Evolutionary conservation across 1,140 invertebrate genomes (phyloP), one percentile per base, ranked within the genome.

Genomic region (Trichonephila clavipes): DNA sequence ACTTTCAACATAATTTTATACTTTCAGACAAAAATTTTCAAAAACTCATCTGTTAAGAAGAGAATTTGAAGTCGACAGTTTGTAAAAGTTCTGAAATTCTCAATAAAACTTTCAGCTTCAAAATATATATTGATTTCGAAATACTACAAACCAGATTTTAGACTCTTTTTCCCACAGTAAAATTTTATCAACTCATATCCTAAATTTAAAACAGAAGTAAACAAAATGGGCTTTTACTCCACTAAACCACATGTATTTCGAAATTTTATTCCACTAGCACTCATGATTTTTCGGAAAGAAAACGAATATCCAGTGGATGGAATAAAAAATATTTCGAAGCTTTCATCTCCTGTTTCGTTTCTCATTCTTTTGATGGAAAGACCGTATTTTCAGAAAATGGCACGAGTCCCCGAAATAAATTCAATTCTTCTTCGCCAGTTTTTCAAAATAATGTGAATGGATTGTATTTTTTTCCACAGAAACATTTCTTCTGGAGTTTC

Each of bases 401-500:
- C 14, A 28, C 28, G 14, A 16, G 34, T 77, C 72, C 7, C 34
- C 72, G 16, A 40, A 77, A 77, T 77, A 77, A 77, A 77, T 77
- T 77, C 72, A 4, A 77, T 77, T 77, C 28, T 77, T 16, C 16
- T 40, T 40, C 28, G 7, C 72, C 28, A 28, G 34, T 77, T 34
- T 72, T 77, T 77, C 72, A 40, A 77, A 40, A 77, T 77, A 77
- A 77, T 77, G 72, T 19, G 72, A 72, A 77, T 14, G 72, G 72
- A 77, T 77, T 77, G 72, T 34, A 77, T 40, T 77, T 28, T 28
- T 77, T 34, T 28, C 14, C 16, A 14, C 28, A 40, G 28, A 34
- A 51, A 10, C 10, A 51, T 40, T 77, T 34, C 24, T 72, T 69
- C 21, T 34, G 72, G 51, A 51, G 51, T 51, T 51, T 10, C 34